Base-by-base conservation (phyloP, 2,888 invertebrate species). In the Sylvicola cinctus region DNA sequence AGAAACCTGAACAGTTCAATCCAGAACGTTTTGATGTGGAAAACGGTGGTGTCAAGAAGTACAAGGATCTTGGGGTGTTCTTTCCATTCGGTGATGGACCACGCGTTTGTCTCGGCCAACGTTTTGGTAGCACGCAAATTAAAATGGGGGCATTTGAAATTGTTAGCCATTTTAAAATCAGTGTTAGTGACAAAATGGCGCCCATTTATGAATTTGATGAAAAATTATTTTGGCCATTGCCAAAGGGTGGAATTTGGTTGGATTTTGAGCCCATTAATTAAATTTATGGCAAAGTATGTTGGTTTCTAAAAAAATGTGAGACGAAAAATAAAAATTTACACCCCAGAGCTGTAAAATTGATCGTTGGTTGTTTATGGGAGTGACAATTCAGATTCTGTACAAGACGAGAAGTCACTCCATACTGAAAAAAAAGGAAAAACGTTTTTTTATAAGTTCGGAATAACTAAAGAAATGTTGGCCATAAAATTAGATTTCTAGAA, bases 1-100 rank as follows among this genome's bases (percentile, higher is more conserved):
- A 61, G 0, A 46, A 65, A 12, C 65, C 66, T 0, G 51, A 60
- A 2, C 54, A 49, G 40, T 68, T 66, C 42, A 58, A 64, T 41
- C 67, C 66, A 1, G 62, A 62, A 38, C 47, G 65, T 31, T 66
- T 66, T 41, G 45, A 42, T 13, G 50, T 53, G 4, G 57, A 60
- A 34, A 43, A 41, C 29, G 47, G 43, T 5, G 45, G 44, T 14
- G 41, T 39, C 2, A 44, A 44, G 14, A 45, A 44, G 13, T 45
- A 44, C 16, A 45, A 44, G 27, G 48, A 47, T 14, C 36, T 44
- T 32, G 46, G 48, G 2, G 45, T 48, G 2, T 56, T 49, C 37
- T 39, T 56, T 33, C 58, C 58, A 2, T 60, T 59, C 36, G 56
- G 58, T 8, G 51, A 54, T 33, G 60, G 60, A 10, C 58, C 58